Conservation (phyloP, 30 jellyfish, hydroid and myxozoan species). For the Aurelia aurita region DNA sequence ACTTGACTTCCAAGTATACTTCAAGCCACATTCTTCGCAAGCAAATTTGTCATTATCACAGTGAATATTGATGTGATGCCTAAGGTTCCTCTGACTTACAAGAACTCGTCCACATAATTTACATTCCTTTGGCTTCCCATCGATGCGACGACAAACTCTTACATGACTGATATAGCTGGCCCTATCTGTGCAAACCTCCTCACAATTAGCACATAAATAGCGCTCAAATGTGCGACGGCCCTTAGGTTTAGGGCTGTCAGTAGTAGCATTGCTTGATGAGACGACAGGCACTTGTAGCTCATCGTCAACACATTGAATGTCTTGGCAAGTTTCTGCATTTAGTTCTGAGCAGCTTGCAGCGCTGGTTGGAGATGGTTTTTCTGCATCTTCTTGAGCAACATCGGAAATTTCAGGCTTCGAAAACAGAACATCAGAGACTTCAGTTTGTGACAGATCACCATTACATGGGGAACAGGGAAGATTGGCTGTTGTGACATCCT, state of each 20-base stretch:
- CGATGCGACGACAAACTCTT: not conserved
- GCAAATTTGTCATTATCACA: not conserved
- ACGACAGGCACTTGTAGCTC: slow-evolving; percentile 43
- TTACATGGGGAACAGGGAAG: slow-evolving; percentile 8
- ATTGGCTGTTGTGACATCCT: not conserved
- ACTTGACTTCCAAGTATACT: not conserved
- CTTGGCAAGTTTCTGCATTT: too few relatives aligned
- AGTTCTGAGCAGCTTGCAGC: too few relatives aligned
- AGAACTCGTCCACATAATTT: not conserved
- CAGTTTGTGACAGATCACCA: slow-evolving; percentile 1
- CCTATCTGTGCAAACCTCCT: not conserved
- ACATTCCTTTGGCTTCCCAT: not conserved
- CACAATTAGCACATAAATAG: not conserved
- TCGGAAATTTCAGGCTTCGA: too few relatives aligned
- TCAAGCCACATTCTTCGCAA: not conserved
- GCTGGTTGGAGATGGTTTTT: too few relatives aligned
- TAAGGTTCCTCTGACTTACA: not conserved
- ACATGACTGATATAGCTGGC: not conserved
- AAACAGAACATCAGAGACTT: not conserved
- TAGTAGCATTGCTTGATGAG: slow-evolving; percentile 18
- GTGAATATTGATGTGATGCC: not conserved
- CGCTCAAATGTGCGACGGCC: not conserved
- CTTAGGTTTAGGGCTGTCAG: not conserved
- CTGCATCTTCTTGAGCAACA: too few relatives aligned
- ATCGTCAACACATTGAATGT: not conserved